These are phyloP conservation scores for Falco punctatus DNA, from an alignment of 2,113 vertebrate species.

Conservation along the genomic window DNA sequence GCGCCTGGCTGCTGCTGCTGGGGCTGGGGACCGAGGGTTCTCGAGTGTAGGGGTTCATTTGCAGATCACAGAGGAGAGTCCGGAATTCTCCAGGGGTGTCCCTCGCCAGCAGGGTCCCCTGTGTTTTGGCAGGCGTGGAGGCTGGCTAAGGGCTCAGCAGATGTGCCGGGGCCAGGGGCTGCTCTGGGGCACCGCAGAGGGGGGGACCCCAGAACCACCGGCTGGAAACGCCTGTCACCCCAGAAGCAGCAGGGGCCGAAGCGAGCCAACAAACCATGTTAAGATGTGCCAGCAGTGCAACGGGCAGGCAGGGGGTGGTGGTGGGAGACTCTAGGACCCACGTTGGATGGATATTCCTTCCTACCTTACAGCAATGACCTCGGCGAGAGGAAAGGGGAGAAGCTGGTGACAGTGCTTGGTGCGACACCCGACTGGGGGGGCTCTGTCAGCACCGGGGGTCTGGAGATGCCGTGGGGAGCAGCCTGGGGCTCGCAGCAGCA, in stretches of 20 bases:
- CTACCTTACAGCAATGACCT: not conserved
- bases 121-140: not conserved
- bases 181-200: not conserved
- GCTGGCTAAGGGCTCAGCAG: not conserved
- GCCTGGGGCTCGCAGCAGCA: not conserved
- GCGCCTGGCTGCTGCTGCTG: not conserved
- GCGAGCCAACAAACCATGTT: not conserved
- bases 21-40: not conserved
- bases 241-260: not conserved
- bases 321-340: not conserved
- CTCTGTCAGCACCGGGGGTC: not conserved
- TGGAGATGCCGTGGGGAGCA: not conserved
- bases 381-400: not conserved
- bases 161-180: not conserved
- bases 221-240: not conserved
- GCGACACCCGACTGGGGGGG: accelerated
- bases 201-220: not conserved
- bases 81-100: not conserved
- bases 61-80: not conserved
- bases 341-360: accelerated
- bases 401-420: not conserved
- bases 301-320: not conserved
- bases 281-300: not conserved
- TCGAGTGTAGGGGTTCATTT: not conserved
- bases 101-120: not conserved